Base-by-base conservation (phyloP, 2,113 vertebrate genomes). In the Miniopterus natalensis region DNA sequence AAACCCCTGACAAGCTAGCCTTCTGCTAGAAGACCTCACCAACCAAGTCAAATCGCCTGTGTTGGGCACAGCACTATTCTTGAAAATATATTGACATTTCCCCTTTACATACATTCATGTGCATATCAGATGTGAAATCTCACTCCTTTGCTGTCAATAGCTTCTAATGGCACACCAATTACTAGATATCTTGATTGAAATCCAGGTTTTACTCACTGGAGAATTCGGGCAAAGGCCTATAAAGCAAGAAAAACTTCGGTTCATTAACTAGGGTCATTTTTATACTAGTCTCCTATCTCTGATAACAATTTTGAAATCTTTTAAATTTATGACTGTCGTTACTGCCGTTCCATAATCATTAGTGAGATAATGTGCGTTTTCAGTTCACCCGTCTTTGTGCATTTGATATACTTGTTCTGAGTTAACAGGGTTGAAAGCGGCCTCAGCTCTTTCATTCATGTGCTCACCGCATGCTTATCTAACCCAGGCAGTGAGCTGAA, bases 241-340 rank as follows among this genome's bases (percentile, higher is more conserved):
- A 91, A 93, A 84, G 45, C 36, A 70, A 88, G 84, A 71, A 51
- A 77, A 80, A 84, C 66, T 14, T 75, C 10, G 57, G 45, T 77
- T 84, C 91, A 40, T 92, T 93, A 95, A 42, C 21, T 6, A 55
- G 73, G 90, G 61, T 78, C 68, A 49, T 61, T 89, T 93, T 91
- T 78, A 65, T 15, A 27, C 65, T 49, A 23, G 61, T 66, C 91
- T 61, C 79, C 55, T 71, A 36, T 68, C 74, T 59, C 27, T 2
- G 31, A n/a, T 73, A 90, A 61, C 79, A 51, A 45, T 85, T 66
- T 86, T 92, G 55, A 68, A 73, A 90, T 89, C 91, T 53, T 91
- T 89, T 68, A 59, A 73, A 78, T 95, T 92, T 86, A 81, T 78
- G 92, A 11, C 29, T 36, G n/a, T 61, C 29, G 1, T 90, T 59